These are phyloP conservation scores for Clivina fossor DNA, from an alignment of 2,888 invertebrate genomes.

Conservation along the genomic window DNA sequence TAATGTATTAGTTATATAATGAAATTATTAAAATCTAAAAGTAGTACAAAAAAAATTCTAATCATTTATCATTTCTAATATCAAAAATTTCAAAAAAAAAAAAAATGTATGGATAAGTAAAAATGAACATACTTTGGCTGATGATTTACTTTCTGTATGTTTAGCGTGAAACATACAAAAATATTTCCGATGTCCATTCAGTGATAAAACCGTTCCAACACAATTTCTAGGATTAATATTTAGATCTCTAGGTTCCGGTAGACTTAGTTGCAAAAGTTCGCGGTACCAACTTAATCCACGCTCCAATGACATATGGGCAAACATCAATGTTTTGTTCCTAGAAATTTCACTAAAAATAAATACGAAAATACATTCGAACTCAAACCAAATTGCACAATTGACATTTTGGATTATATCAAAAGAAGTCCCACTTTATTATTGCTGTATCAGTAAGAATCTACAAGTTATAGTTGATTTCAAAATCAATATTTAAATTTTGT, in stretches of 20 bases:
- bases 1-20: too few relatives aligned
- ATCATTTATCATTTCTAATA: neutral
- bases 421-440: neutral
- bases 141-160: slow-evolving; percentile 75
- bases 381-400: neutral
- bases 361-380: neutral
- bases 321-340: slow-evolving; percentile 94
- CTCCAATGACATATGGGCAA: slow-evolving; percentile 91
- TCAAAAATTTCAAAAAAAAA: neutral
- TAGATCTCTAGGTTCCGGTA: slow-evolving; percentile 78
- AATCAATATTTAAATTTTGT: too few relatives aligned
- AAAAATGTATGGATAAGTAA: neutral
- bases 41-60: neutral
- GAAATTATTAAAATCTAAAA: slow-evolving; percentile 1
- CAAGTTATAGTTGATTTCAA: too few relatives aligned
- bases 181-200: slow-evolving; percentile 96
- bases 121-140: slow-evolving; percentile 62
- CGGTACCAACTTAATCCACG: slow-evolving; percentile 93
- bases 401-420: neutral
- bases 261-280: slow-evolving; percentile 81
- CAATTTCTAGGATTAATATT: slow-evolving; percentile 96
- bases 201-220: slow-evolving; percentile 91
- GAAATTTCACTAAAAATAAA: slow-evolving; percentile 39
- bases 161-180: slow-evolving; percentile 99
- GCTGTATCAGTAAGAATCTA: too few relatives aligned